Evolutionary conservation across 2,888 invertebrate genomes (phyloP).

Genomic region (Dryomyza anilis): DNA sequence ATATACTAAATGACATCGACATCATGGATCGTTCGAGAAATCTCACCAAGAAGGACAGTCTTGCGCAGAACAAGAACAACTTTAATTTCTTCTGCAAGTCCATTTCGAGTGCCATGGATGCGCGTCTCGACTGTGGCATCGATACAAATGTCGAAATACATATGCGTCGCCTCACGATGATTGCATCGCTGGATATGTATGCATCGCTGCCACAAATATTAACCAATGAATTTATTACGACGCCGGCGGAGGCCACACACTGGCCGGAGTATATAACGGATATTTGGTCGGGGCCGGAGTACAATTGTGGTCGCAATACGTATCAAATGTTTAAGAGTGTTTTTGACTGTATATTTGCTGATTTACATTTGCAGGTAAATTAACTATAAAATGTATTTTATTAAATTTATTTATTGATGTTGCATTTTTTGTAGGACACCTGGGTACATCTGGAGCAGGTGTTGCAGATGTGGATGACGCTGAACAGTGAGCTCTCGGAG

Average conservation of each 20-base stretch:
- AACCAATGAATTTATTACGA: constrained; percentile 54
- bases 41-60: constrained; percentile 64
- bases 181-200: constrained; percentile 63
- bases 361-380: constrained; percentile 65
- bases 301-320: constrained; percentile 61
- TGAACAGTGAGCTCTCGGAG: constrained; percentile 69
- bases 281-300: constrained; percentile 65
- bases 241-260: constrained; percentile 54
- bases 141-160: constrained; percentile 79
- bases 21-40: constrained; percentile 68
- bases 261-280: constrained; percentile 62
- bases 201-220: constrained; percentile 58
- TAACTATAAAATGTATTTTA: not conserved
- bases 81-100: constrained; percentile 62
- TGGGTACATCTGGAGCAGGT: constrained; percentile 82
- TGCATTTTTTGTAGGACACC: constrained; percentile 64
- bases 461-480: constrained; percentile 83
- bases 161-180: constrained; percentile 71
- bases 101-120: constrained; percentile 74
- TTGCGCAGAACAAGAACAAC: constrained; percentile 55
- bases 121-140: constrained; percentile 79
- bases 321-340: constrained; percentile 71
- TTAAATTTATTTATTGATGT: not conserved
- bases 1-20: constrained; percentile 74
- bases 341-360: constrained; percentile 73